Evolutionary conservation across 30 jellyfish, hydroid and myxozoan species (phyloP), one percentile per base, ranked within the genome.

Genomic region (Rhopilema esculentum): DNA sequence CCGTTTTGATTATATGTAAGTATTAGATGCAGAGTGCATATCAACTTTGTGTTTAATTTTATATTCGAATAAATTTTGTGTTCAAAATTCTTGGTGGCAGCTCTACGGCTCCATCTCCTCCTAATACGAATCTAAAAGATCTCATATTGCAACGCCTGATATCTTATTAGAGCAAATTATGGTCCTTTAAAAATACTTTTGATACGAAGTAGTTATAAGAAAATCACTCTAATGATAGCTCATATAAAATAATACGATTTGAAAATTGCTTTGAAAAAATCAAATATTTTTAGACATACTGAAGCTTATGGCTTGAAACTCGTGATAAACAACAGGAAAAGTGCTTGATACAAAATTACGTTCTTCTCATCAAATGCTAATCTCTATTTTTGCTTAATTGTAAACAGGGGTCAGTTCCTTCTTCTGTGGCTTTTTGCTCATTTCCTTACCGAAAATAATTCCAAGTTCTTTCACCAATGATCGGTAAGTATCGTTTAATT

Each of bases 351-450:
- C 9, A 40, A 12, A 12, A 2, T 40, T 40, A 6, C 57, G 6
- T 40, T 40, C 12, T 2, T 2, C 12, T 40, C 57, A 12, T 40
- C 12, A 12, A 2, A 6, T 2, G 57, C 57, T 40, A 12, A 40
- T 40, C 12, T 40, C 9, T 12, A 6, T 40, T 40, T 12, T 12
- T 12, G 6, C 12, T 40, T 6, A 7, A 27, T 40, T 61, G 15
- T 62, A 29, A 61, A 15, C 84, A 85, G 94, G 94, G 94, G 19
- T 85, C 30, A 75, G 89, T 51, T 73, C 88, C 4, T 15, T 85
- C 20, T 23, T 51, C 20, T 73, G 88, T 75, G 94, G 94, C 77
- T 31, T 78, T 16, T 61, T 85, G n/a, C 84, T 85, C 1, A 24
- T 75, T 12, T 82, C 81, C 52, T 40, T 85, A 23, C 80, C 64